Conservation (phyloP, 2,113 vertebrate species). For the Neopipo cinnamomea region DNA sequence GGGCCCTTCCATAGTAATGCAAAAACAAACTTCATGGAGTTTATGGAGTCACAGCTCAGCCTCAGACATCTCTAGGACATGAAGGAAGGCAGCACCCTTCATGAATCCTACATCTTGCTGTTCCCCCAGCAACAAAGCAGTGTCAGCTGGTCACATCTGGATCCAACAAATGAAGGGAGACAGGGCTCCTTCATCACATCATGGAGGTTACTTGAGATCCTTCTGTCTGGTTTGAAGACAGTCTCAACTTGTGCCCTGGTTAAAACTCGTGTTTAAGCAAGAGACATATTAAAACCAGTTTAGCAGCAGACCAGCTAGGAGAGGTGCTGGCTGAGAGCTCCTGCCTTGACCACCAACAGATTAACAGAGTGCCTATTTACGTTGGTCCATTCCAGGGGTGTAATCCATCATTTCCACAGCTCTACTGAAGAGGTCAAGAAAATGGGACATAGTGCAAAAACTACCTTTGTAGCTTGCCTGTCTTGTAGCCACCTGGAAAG, state of each 20-base stretch:
- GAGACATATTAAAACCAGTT: not conserved
- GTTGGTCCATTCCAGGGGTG: not conserved
- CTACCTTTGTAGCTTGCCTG: not conserved
- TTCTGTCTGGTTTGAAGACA: not conserved
- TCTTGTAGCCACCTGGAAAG: not conserved
- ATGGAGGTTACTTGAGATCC: not conserved
- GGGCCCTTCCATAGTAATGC: not conserved
- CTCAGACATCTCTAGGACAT: not conserved
- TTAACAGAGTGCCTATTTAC: not conserved
- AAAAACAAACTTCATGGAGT: not conserved
- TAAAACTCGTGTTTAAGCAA: not conserved
- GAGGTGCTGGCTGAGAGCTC: not conserved
- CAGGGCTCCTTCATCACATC: not conserved
- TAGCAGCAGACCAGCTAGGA: not conserved
- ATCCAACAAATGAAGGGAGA: not conserved
- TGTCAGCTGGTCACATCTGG: not conserved
- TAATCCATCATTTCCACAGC: not conserved
- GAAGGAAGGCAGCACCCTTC: not conserved
- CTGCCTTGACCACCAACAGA: not conserved
- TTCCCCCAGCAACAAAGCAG: not conserved
- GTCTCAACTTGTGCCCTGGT: not conserved
- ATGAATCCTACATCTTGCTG: not conserved
- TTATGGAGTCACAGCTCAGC: not conserved
- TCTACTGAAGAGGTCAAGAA: not conserved
- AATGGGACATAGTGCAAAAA: not conserved